phyloP scores from a whole-genome alignment of 2,888 invertebrate genomes.

The Peribatodes rhomboidaria region DNA sequence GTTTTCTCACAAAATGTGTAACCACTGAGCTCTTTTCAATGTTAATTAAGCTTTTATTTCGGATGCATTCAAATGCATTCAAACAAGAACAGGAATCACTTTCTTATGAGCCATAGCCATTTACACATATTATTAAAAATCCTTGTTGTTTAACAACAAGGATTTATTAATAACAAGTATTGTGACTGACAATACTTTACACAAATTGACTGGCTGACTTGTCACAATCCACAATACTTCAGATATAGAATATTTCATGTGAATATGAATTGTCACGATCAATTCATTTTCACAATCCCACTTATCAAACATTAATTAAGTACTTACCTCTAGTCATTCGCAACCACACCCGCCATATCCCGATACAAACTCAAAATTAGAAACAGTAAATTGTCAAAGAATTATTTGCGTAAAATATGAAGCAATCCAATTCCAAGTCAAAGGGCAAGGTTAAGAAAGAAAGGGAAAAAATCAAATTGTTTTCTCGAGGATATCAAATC shows the following conservation, averaged over 20 bases:
- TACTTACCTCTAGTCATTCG: neutral
- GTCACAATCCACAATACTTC: too few species aligned
- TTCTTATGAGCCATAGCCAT: neutral
- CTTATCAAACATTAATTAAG: neutral
- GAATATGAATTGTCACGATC: too few species aligned
- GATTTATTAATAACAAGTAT: too few species aligned
- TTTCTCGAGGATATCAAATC: slow-evolving; percentile 81
- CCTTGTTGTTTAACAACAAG: too few species aligned
- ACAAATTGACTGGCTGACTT: too few species aligned
- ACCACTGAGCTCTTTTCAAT: neutral
- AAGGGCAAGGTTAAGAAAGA: slow-evolving; percentile 65
- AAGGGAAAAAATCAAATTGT: slow-evolving; percentile 79
- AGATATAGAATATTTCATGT: too few species aligned
- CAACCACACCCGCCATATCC: too few species aligned
- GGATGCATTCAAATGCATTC: slow-evolving; percentile 1
- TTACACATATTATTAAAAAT: too few species aligned
- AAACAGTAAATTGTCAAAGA: slow-evolving; percentile 52
- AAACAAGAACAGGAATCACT: slow-evolving; percentile 7
- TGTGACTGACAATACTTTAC: too few species aligned
- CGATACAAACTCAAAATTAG: slow-evolving; percentile 31
- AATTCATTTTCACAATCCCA: too few species aligned
- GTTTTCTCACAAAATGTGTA: slow-evolving; percentile 10
- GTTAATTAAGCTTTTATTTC: slow-evolving; percentile 8
- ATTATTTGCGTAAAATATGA: slow-evolving; percentile 65
- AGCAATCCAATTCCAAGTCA: slow-evolving; percentile 67